Evolutionary conservation across 2,797 vertebrate species (phyloP).

Genomic region (Malacoctenus gilli): DNA sequence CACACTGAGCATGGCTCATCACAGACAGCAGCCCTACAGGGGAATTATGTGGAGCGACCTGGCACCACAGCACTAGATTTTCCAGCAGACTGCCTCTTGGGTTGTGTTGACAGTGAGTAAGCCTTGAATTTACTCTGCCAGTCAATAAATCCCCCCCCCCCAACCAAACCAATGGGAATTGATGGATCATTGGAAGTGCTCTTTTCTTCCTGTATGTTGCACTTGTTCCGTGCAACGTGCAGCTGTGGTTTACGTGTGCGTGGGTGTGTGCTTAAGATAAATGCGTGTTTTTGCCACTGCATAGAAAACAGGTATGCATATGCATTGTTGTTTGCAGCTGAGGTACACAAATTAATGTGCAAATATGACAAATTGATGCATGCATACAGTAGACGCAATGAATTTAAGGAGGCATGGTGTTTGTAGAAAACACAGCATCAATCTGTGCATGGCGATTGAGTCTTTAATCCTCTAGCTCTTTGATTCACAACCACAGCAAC

Average conservation of each 20-base stretch:
- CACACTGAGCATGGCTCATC: constrained; percentile 71
- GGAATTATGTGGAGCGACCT: constrained; percentile 76
- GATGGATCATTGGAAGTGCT: constrained; percentile 68
- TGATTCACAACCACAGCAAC: too few species aligned
- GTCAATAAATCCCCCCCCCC: constrained; percentile 69
- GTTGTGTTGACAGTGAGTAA: constrained; percentile 78
- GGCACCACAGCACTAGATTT: constrained; percentile 73
- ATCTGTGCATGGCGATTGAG: too few species aligned
- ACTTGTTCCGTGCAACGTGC: constrained; percentile 50
- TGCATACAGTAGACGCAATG: neutral
- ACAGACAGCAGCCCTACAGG: constrained; percentile 69
- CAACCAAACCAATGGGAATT: constrained; percentile 69
- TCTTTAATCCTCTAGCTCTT: too few species aligned
- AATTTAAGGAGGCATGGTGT: too few species aligned
- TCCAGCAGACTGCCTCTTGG: constrained; percentile 74
- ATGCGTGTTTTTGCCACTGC: too few species aligned
- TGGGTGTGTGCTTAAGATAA: neutral
- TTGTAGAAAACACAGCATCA: too few species aligned
- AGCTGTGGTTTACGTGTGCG: constrained; percentile 30
- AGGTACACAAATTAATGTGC: neutral
- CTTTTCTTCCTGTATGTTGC: constrained; percentile 53
- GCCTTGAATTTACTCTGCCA: constrained; percentile 76
- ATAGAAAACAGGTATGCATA: neutral
- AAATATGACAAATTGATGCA: neutral
- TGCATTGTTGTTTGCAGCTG: neutral